A percentile compares a stretch with the other conserved stretches of the same genome.
phyloP scores from a whole-genome alignment of 2,888 invertebrate species.

The Lycophotia porphyrea region DNA sequence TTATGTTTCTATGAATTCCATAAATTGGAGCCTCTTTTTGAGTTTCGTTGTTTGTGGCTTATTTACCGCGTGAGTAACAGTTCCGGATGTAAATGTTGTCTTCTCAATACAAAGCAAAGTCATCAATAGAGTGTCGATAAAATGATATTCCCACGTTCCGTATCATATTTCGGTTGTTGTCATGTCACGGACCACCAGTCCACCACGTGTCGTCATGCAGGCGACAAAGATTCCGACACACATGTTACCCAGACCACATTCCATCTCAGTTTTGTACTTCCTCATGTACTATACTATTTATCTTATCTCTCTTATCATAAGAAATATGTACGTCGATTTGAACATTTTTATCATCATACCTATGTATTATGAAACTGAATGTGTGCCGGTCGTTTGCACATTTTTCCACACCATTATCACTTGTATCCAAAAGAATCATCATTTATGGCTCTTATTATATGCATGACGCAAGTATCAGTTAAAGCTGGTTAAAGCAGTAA shows the following conservation, averaged over 20 bases:
- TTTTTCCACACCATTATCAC: slow-evolving; percentile 29
- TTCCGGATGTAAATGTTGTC: background rate
- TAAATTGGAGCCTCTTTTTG: background rate
- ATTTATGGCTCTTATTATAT: slow-evolving; percentile 19
- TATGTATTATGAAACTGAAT: slow-evolving; percentile 4
- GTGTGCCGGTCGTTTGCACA: slow-evolving; percentile 1
- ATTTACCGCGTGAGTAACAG: background rate
- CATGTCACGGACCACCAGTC: background rate
- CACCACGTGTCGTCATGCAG: slow-evolving; percentile 40
- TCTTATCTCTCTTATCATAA: slow-evolving; percentile 28
- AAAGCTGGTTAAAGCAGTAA: slow-evolving; percentile 28
- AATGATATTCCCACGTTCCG: slow-evolving; percentile 29
- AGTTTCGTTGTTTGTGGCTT: background rate
- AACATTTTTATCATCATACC: background rate
- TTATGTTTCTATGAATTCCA: slow-evolving; percentile 4
- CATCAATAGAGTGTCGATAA: background rate
- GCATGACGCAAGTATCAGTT: slow-evolving; percentile 42
- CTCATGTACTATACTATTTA: slow-evolving; percentile 1
- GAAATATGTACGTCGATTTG: slow-evolving; percentile 4
- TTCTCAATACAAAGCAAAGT: background rate
- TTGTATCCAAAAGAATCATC: slow-evolving; percentile 35
- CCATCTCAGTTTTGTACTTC: slow-evolving; percentile 13
- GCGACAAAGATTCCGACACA: slow-evolving; percentile 17
- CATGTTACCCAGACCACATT: slow-evolving; percentile 33
- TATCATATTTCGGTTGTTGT: slow-evolving; percentile 4